These are phyloP conservation scores for Rhinolophus ferrumequinum DNA, from an alignment of 2,113 vertebrate species.

Conservation along the genomic window DNA sequence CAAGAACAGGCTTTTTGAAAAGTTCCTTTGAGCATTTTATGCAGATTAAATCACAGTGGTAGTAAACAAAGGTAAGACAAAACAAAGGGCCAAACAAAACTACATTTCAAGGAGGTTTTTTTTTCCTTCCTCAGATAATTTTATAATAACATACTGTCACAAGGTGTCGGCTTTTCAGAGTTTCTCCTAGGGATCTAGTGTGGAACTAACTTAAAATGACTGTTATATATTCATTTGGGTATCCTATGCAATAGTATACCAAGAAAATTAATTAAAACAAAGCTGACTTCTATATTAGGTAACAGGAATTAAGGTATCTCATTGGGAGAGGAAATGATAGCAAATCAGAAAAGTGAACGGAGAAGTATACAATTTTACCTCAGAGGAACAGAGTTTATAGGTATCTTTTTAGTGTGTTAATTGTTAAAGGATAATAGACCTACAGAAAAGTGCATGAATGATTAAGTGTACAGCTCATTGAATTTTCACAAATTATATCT, in stretches of 20 bases:
- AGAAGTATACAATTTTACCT: not conserved
- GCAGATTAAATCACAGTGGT: not conserved
- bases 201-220: not conserved
- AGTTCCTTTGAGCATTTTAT: slow-evolving; percentile 10
- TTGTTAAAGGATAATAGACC: slow-evolving; percentile 21
- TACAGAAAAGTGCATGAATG: not conserved
- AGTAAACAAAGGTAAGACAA: not conserved
- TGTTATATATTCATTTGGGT: not conserved
- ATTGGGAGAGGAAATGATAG: not conserved
- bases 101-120: not conserved
- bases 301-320: not conserved
- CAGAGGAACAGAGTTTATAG: not conserved
- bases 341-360: not conserved
- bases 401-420: not conserved
- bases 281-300: not conserved
- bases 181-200: not conserved
- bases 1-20: slow-evolving; percentile 1
- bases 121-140: not conserved
- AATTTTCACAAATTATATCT: not conserved
- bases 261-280: slow-evolving; percentile 31
- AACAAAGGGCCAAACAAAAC: not conserved
- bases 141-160: not conserved
- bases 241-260: not conserved
- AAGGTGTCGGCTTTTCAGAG: not conserved
- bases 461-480: not conserved